A percentile compares a stretch with the other conserved stretches of the same genome.
phyloP scores from a whole-genome alignment of 1,140 invertebrate species.

The Andrena cerasifolii region DNA sequence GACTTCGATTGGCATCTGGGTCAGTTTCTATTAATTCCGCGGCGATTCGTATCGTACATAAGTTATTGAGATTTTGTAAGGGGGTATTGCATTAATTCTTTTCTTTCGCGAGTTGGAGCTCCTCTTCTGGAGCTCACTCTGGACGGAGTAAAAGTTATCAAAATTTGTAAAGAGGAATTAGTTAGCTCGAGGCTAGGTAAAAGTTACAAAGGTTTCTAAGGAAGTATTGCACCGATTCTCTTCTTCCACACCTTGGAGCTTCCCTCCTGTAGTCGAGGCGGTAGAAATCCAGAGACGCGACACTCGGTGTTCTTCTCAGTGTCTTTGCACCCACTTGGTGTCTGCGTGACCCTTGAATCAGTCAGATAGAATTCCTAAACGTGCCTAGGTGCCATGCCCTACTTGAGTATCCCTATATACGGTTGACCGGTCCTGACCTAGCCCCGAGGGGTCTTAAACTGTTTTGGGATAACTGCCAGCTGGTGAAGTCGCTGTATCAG shows the following conservation, averaged over 20 bases:
- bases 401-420: conserved; percentile 18
- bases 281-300: neutral
- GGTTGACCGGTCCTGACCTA: conserved; percentile 12
- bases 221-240: neutral
- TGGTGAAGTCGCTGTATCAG: conserved; percentile 2
- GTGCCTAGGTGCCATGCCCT: neutral
- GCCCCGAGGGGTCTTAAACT: neutral
- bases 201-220: too few relatives aligned
- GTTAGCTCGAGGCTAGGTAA: too few relatives aligned
- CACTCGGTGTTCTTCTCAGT: neutral
- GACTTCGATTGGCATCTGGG: neutral
- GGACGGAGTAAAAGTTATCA: too few relatives aligned
- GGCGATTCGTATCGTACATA: too few relatives aligned
- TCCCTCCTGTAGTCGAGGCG: neutral
- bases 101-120: too few relatives aligned
- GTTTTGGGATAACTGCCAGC: conserved; percentile 18
- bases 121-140: too few relatives aligned
- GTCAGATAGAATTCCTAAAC: too few relatives aligned
- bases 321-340: neutral
- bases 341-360: too few relatives aligned
- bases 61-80: too few relatives aligned
- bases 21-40: too few relatives aligned
- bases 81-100: too few relatives aligned
- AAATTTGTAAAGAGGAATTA: too few relatives aligned
- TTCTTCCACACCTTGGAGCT: neutral